phyloP scores from a whole-genome alignment of 2,113 vertebrate species.

The Sprattus sprattus region DNA sequence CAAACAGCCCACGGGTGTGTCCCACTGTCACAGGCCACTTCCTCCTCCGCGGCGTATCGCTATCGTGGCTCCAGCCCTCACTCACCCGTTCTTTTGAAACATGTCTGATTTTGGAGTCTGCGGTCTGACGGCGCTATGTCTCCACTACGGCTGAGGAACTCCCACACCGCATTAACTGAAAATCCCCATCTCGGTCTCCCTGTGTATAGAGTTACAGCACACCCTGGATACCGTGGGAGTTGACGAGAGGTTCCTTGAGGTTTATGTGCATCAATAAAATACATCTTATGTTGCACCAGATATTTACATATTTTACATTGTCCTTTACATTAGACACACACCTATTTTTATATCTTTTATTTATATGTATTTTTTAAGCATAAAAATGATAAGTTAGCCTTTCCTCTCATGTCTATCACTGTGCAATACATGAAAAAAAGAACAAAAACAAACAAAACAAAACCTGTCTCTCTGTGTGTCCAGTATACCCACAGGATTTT shows the following conservation, averaged over 20 bases:
- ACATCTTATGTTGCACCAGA: too few relatives aligned
- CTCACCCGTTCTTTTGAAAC: neutral
- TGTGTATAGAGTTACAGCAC: neutral
- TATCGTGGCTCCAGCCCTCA: neutral
- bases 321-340: too few relatives aligned
- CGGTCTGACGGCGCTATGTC: neutral
- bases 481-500: too few relatives aligned
- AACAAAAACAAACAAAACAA: too few relatives aligned
- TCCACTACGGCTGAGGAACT: neutral
- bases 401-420: too few relatives aligned
- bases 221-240: neutral
- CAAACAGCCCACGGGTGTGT: neutral
- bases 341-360: too few relatives aligned
- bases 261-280: neutral
- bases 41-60: neutral
- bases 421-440: too few relatives aligned
- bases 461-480: too few relatives aligned
- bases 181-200: neutral
- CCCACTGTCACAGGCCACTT: neutral
- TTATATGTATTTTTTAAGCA: too few relatives aligned
- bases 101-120: neutral
- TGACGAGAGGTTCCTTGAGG: neutral
- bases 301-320: too few relatives aligned
- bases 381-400: too few relatives aligned
- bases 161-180: neutral